phyloP scores from a whole-genome alignment of 2,113 vertebrate species.

The Phaethon lepturus region DNA sequence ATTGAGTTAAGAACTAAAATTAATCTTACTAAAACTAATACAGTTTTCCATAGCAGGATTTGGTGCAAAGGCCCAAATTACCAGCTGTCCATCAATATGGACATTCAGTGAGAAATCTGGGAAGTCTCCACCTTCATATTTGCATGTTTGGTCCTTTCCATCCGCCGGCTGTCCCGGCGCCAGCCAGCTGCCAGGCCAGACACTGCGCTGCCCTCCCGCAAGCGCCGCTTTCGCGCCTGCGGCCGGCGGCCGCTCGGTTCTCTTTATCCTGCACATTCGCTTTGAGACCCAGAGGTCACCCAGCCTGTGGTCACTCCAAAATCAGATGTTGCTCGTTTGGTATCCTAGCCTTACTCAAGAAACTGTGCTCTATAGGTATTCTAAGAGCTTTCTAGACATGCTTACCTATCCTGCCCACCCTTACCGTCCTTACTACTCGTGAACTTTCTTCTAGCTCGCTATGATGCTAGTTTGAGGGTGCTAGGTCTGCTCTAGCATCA shows the following conservation, averaged over 20 bases:
- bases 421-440: neutral
- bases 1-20: neutral
- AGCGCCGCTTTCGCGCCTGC: neutral
- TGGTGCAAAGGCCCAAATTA: neutral
- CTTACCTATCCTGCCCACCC: neutral
- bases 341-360: neutral
- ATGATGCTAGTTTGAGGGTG: no score
- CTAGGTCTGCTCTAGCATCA: neutral
- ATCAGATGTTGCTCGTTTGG: neutral
- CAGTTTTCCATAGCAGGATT: neutral
- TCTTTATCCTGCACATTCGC: neutral
- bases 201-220: fast-evolving
- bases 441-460: neutral
- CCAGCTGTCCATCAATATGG: neutral
- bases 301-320: neutral
- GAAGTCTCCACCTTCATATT: neutral
- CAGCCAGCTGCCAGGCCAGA: neutral
- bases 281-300: neutral
- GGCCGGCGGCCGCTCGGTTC: fast-evolving
- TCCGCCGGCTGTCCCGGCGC: fast-evolving
- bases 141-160: neutral
- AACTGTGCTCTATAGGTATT: fast-evolving
- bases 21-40: neutral
- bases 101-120: neutral
- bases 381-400: neutral